Conservation (phyloP, 2,797 vertebrate genomes). For the Glyptemys insculpta region DNA sequence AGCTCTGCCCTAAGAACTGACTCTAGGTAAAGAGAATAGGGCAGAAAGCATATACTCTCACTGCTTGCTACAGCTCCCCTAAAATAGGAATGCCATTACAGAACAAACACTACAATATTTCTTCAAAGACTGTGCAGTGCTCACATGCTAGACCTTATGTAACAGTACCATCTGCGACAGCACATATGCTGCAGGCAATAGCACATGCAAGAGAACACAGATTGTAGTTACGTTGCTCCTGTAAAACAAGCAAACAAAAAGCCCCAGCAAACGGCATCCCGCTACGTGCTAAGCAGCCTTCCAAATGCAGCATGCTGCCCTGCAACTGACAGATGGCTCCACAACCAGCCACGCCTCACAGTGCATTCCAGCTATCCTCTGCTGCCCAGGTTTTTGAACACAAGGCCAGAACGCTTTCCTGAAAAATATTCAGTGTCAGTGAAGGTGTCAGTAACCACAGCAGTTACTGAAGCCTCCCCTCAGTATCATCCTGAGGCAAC, state of each 20-base stretch:
- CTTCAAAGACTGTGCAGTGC: no score
- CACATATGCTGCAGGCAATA: not conserved
- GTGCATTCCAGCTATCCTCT: no score
- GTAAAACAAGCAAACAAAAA: not conserved
- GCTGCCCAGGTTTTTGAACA: not conserved
- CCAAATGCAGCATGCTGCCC: not conserved
- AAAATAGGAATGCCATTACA: no score
- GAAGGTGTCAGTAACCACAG: not conserved
- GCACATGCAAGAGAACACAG: not conserved
- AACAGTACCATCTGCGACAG: not conserved
- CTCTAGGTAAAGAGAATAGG: no score
- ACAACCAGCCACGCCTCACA: not conserved
- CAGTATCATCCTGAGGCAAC: accelerated
- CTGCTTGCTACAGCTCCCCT: no score
- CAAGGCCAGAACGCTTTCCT: not conserved
- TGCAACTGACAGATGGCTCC: accelerated
- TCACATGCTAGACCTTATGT: not conserved
- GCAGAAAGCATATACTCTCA: no score
- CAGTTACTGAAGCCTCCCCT: accelerated
- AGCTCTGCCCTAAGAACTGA: not conserved
- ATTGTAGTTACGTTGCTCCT: not conserved
- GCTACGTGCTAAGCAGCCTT: not conserved
- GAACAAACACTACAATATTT: no score
- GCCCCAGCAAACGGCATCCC: not conserved
- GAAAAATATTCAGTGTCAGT: not conserved